Conservation (phyloP, 2,797 vertebrate species). For the Xiphophorus birchmanni region DNA sequence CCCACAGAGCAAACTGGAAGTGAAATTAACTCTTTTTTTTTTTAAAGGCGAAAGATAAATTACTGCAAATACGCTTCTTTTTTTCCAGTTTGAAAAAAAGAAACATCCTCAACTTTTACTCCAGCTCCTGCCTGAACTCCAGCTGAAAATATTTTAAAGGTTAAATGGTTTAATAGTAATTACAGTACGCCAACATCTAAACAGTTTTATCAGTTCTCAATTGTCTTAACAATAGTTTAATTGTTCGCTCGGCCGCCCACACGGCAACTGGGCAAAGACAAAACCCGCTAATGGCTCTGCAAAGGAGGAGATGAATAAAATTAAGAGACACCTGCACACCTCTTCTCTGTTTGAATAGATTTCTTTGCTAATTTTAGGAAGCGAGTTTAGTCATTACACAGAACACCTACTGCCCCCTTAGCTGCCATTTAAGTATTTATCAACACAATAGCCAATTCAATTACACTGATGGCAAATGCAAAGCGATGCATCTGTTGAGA, state of each 20-base stretch:
- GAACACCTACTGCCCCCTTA: conserved; percentile 63
- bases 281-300: conserved; percentile 76
- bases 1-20: conserved; percentile 6
- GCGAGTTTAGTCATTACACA: conserved; percentile 67
- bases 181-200: conserved; percentile 67
- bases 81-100: conserved; percentile 45
- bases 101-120: conserved; percentile 39
- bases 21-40: conserved; percentile 30
- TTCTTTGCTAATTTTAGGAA: conserved; percentile 76
- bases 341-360: conserved; percentile 70
- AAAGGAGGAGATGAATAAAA: conserved; percentile 80
- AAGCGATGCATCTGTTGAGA: conserved; percentile 56
- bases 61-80: conserved; percentile 20
- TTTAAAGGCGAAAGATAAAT: conserved; percentile 9
- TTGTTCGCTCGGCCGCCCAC: conserved; percentile 80
- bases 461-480: conserved; percentile 64
- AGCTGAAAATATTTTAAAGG: conserved; percentile 60
- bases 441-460: conserved; percentile 72
- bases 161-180: conserved; percentile 82
- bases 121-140: conserved; percentile 23
- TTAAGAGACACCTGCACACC: conserved; percentile 79
- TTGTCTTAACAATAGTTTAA: conserved; percentile 83
- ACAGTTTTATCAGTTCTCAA: conserved; percentile 79
- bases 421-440: conserved; percentile 66
- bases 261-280: conserved; percentile 71